phyloP scores from a whole-genome alignment of 2,797 vertebrate genomes.

The Cercopithecus mitis region DNA sequence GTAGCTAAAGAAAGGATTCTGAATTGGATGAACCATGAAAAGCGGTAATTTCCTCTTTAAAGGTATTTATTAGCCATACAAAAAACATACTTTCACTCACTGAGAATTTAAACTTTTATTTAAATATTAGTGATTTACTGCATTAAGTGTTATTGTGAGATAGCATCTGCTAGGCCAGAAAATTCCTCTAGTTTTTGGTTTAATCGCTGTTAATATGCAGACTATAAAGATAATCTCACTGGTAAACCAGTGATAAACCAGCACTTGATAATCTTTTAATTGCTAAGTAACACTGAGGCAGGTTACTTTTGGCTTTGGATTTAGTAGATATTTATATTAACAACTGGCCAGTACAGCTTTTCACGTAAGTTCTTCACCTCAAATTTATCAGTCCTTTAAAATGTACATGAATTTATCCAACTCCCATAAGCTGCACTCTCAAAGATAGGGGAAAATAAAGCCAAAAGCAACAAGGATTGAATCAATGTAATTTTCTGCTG shows the following conservation, averaged over 20 bases:
- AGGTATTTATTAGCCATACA: not conserved
- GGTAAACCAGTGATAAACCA: not conserved
- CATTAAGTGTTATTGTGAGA: not conserved
- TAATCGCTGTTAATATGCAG: not conserved
- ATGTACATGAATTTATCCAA: not conserved
- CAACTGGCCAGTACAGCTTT: not conserved
- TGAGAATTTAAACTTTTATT: slow-evolving; percentile 9
- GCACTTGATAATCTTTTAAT: not conserved
- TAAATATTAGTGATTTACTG: slow-evolving; percentile 31
- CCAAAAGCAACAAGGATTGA: not conserved
- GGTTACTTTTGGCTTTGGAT: slow-evolving; percentile 9
- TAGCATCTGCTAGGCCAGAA: not conserved
- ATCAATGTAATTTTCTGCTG: not conserved
- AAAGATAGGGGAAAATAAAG: not conserved
- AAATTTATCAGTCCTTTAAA: not conserved
- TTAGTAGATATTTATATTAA: slow-evolving; percentile 13
- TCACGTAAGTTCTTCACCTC: not conserved
- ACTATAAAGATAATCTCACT: slow-evolving; percentile 21
- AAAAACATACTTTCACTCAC: not conserved
- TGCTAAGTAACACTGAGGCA: not conserved
- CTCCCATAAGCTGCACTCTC: not conserved
- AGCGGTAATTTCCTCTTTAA: not conserved
- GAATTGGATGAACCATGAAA: not conserved
- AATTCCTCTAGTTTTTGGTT: slow-evolving; percentile 23
- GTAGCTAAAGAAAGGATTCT: not conserved